A percentile compares a stretch with the other conserved stretches of the same genome.
These are phyloP conservation scores for Emys orbicularis DNA, from an alignment of 2,797 vertebrate species.

Conservation along the genomic window DNA sequence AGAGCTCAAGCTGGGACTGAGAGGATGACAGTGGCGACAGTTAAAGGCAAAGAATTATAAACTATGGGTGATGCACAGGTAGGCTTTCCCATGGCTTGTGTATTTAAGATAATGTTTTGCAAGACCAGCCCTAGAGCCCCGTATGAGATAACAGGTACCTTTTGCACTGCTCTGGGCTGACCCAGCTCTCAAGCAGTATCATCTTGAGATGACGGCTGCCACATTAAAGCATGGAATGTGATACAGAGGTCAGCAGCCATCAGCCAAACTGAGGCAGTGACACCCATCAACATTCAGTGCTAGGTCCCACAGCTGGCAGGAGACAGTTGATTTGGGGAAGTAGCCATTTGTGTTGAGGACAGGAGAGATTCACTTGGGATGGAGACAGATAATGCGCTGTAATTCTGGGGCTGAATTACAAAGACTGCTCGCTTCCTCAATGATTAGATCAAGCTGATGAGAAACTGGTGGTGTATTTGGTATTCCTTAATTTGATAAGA, in stretches of 20 bases:
- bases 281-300: background rate
- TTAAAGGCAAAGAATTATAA: too few relatives aligned
- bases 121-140: too few relatives aligned
- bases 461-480: background rate
- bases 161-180: too few relatives aligned
- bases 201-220: too few relatives aligned
- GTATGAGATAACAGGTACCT: too few relatives aligned
- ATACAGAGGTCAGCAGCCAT: background rate
- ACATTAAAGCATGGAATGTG: too few relatives aligned
- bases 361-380: background rate
- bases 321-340: background rate
- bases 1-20: too few relatives aligned
- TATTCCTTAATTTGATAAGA: background rate
- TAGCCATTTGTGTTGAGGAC: background rate
- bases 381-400: background rate
- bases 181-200: too few relatives aligned
- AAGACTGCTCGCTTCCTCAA: background rate
- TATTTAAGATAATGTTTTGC: too few relatives aligned
- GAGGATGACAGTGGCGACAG: too few relatives aligned
- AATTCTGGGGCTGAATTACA: background rate
- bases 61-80: too few relatives aligned
- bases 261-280: background rate
- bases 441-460: background rate
- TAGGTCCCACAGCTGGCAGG: background rate
- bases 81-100: too few relatives aligned